phyloP scores from a whole-genome alignment of 2,797 vertebrate genomes.

The Sandelia bainsii region DNA sequence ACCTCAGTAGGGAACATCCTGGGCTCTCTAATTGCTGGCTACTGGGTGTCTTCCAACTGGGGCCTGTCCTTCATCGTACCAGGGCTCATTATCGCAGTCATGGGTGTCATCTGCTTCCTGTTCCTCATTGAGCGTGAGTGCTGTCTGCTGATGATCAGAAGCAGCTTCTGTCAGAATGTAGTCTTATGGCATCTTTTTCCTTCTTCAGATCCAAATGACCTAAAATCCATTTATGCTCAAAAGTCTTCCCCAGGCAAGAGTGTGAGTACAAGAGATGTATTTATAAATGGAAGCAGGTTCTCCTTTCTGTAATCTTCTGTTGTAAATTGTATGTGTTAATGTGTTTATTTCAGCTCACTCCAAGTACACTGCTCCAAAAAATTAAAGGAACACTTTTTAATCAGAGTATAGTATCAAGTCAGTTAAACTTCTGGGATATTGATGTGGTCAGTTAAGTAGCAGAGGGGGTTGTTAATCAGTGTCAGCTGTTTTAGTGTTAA shows the following conservation, averaged over 20 bases:
- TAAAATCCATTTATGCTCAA: conserved; percentile 82
- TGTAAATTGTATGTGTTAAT: not conserved
- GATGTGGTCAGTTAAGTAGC: too few relatives aligned
- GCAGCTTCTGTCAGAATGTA: not conserved
- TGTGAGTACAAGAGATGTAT: too few relatives aligned
- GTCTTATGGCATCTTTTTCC: not conserved
- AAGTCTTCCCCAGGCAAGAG: conserved; percentile 62
- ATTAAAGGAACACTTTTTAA: too few relatives aligned
- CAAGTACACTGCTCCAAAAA: too few relatives aligned
- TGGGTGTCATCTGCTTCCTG: conserved; percentile 93
- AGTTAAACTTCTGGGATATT: too few relatives aligned
- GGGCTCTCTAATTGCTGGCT: conserved; percentile 92
- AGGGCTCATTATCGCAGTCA: conserved; percentile 85
- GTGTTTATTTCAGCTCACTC: not conserved
- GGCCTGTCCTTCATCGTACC: conserved; percentile 94
- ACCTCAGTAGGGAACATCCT: conserved; percentile 97
- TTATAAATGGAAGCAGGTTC: too few relatives aligned
- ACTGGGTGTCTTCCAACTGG: conserved; percentile 92
- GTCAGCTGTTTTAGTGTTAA: too few relatives aligned
- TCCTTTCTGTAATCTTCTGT: not conserved
- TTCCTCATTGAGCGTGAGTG: conserved; percentile 96
- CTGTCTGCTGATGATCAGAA: not conserved
- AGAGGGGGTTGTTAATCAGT: too few relatives aligned
- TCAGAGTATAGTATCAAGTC: too few relatives aligned
- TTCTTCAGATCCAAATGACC: conserved; percentile 91